Conservation (phyloP, 2,113 vertebrate genomes). For the Alces alces region DNA sequence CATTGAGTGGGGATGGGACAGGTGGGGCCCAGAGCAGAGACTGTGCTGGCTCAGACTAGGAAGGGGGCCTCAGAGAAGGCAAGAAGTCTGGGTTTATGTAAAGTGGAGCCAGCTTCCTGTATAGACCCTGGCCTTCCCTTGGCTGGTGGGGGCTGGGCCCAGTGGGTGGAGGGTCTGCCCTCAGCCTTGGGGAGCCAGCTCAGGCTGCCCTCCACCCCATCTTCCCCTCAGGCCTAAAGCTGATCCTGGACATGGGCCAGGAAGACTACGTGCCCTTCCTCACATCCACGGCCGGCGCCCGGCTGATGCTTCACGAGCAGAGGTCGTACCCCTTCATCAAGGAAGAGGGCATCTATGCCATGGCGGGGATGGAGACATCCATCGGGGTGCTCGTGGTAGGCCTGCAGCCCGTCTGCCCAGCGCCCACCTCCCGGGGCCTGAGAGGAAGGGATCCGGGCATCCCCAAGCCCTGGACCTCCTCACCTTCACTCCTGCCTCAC, state of each 20-base stretch:
- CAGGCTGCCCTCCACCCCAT: background rate
- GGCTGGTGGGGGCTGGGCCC: background rate
- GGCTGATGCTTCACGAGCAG: constrained; percentile 85
- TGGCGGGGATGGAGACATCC: constrained; percentile 84
- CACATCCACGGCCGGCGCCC: constrained; percentile 77
- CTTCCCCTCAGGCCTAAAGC: constrained; percentile 79
- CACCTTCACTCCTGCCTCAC: accelerated
- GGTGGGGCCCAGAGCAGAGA: background rate
- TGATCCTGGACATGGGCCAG: constrained; percentile 85
- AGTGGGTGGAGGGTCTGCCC: background rate
- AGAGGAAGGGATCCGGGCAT: accelerated
- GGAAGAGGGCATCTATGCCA: constrained; percentile 84
- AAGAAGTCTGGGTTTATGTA: background rate
- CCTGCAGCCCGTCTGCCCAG: background rate
- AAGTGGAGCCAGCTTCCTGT: background rate
- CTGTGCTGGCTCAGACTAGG: background rate
- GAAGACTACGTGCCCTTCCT: constrained; percentile 86
- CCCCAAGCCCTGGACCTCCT: background rate
- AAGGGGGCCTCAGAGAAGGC: background rate
- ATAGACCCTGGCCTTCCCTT: background rate
- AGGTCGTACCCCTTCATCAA: constrained; percentile 85
- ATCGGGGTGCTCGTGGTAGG: constrained; percentile 85
- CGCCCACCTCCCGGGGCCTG: accelerated
- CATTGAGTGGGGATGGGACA: accelerated
- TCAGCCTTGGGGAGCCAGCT: background rate